Evolutionary conservation across 2,113 vertebrate genomes (phyloP).

Genomic region (Caretta caretta): DNA sequence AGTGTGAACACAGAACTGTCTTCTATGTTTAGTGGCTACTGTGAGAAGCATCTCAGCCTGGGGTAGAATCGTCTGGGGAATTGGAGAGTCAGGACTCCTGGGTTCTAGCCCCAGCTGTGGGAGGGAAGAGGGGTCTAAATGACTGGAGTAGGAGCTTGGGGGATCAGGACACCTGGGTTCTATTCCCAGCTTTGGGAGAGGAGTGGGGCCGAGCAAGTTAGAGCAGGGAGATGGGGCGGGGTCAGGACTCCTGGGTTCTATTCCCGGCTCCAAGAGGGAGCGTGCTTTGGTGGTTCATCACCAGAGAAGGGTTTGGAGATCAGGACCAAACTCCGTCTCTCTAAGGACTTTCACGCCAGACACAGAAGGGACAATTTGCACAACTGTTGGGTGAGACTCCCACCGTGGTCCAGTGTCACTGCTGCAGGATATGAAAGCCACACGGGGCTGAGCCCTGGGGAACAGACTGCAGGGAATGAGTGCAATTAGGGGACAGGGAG

Average conservation of each 20-base stretch:
- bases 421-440: background rate
- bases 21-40: background rate
- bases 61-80: background rate
- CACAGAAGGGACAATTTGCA: background rate
- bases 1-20: background rate
- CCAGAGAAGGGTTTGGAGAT: background rate
- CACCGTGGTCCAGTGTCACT: no score
- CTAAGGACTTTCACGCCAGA: background rate
- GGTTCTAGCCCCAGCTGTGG: background rate
- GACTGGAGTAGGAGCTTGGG: no score
- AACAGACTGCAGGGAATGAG: accelerated
- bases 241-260: background rate
- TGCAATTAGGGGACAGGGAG: no score
- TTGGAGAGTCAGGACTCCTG: background rate
- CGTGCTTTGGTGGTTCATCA: background rate
- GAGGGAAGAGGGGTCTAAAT: no score
- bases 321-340: background rate
- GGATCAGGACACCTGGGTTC: background rate
- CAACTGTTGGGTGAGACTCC: background rate
- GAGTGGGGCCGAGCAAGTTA: no score
- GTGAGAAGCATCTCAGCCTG: background rate
- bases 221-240: no score
- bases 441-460: background rate
- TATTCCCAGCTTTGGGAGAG: no score
- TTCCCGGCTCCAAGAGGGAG: background rate